phyloP scores from a whole-genome alignment of 2,113 vertebrate species.

The Macrotus californicus region DNA sequence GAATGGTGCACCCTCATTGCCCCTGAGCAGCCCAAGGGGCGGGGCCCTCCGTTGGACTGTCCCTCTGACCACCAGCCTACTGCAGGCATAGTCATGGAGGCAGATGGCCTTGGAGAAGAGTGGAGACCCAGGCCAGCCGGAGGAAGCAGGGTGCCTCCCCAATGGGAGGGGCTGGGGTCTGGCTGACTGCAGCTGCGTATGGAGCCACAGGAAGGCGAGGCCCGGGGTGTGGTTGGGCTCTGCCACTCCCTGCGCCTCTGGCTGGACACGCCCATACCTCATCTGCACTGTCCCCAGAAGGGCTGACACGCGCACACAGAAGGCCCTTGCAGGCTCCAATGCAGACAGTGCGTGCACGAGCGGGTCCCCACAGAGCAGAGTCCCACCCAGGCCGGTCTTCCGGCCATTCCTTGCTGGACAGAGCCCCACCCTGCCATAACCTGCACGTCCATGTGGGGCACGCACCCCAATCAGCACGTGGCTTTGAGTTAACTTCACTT shows the following conservation, averaged over 20 bases:
- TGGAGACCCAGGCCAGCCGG: neutral
- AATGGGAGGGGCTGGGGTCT: neutral
- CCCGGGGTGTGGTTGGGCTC: neutral
- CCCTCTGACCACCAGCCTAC: neutral
- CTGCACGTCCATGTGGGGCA: rapidly evolving
- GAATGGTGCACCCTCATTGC: rapidly evolving
- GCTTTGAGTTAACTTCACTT: neutral
- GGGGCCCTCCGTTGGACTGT: neutral
- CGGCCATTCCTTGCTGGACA: neutral
- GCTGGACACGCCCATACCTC: neutral
- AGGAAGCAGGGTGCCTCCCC: rapidly evolving
- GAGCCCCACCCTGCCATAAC: rapidly evolving
- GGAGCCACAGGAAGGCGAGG: neutral
- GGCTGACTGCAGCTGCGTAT: rapidly evolving
- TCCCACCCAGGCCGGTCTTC: neutral
- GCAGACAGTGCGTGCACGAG: rapidly evolving
- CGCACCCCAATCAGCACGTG: neutral
- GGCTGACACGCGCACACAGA: too few species aligned
- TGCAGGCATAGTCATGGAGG: neutral
- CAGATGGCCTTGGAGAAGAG: neutral
- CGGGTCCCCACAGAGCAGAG: rapidly evolving
- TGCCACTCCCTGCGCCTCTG: rapidly evolving
- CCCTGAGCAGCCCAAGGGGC: neutral
- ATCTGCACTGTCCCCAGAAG: too few species aligned
- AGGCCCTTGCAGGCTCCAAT: neutral